These are phyloP conservation scores for Agrotis segetum DNA, from an alignment of 2,888 invertebrate genomes.

Conservation along the genomic window DNA sequence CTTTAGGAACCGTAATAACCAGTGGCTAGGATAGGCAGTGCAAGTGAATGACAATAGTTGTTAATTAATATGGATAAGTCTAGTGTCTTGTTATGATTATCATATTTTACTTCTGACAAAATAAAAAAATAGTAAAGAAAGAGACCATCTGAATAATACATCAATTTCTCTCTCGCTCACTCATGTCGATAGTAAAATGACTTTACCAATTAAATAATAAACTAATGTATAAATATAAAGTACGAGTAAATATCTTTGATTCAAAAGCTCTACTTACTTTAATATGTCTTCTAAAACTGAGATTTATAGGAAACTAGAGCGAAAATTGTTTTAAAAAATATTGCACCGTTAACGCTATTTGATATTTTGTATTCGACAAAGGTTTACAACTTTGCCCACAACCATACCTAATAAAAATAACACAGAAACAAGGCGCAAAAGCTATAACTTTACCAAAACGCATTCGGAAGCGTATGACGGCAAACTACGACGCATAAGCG, in stretches of 20 bases:
- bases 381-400: background rate
- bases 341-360: background rate
- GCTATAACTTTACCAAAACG: conserved; percentile 32
- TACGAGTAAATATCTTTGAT: too few relatives aligned
- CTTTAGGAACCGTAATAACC: too few relatives aligned
- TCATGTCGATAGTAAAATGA: too few relatives aligned
- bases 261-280: background rate
- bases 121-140: too few relatives aligned
- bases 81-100: too few relatives aligned
- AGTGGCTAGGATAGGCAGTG: too few relatives aligned
- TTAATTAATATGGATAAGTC: too few relatives aligned
- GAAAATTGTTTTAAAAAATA: background rate
- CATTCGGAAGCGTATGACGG: conserved; percentile 38
- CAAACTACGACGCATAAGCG: conserved; percentile 48
- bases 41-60: too few relatives aligned
- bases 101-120: too few relatives aligned
- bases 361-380: conserved; percentile 2
- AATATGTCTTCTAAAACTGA: background rate
- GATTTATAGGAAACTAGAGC: background rate
- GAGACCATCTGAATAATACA: too few relatives aligned
- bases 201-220: too few relatives aligned
- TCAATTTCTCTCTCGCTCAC: too few relatives aligned
- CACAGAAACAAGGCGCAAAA: conserved; percentile 22
- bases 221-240: background rate
- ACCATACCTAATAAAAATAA: conserved; percentile 25